Conservation (phyloP, 2,888 invertebrate genomes). For the Steinernema hermaphroditum region DNA sequence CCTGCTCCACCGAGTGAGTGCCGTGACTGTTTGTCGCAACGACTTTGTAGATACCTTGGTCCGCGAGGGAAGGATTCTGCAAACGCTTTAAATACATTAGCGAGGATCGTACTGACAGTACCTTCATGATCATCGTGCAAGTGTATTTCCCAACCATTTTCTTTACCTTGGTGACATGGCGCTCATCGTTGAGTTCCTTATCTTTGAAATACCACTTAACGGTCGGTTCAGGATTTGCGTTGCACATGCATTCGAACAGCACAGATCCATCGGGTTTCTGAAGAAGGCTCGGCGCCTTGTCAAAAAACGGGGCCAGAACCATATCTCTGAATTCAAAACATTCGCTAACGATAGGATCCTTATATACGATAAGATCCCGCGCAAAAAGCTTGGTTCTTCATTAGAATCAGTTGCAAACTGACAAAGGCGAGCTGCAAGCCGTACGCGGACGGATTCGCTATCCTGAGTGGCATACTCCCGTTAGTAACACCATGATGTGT, state of each 20-base stretch:
- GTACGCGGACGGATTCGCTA: no score
- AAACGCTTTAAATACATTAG: slow-evolving; percentile 30
- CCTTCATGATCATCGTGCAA: slow-evolving; percentile 57
- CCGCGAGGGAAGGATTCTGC: slow-evolving; percentile 57
- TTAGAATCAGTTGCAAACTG: no score
- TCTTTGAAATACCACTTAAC: slow-evolving; percentile 60
- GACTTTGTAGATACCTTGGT: slow-evolving; percentile 61
- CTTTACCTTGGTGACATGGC: slow-evolving; percentile 56
- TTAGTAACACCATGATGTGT: no score
- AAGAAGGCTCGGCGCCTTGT: slow-evolving; percentile 57
- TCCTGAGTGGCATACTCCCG: no score
- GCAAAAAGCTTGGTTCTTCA: no score
- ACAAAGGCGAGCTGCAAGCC: no score
- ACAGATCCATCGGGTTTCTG: slow-evolving; percentile 56
- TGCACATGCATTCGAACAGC: slow-evolving; percentile 60
- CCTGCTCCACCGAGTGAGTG: slow-evolving; percentile 54
- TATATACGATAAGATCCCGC: no score
- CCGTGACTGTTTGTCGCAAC: slow-evolving; percentile 55
- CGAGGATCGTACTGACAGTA: slow-evolving; percentile 26
- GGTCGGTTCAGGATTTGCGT: slow-evolving; percentile 58
- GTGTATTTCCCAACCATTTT: slow-evolving; percentile 62
- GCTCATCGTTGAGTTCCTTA: slow-evolving; percentile 53
- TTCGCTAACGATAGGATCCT: no score
- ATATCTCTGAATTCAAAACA: slow-evolving; percentile 32
- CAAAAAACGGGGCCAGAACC: slow-evolving; percentile 56